These are phyloP conservation scores for Passer domesticus DNA, from an alignment of 2,113 vertebrate genomes.

Conservation along the genomic window DNA sequence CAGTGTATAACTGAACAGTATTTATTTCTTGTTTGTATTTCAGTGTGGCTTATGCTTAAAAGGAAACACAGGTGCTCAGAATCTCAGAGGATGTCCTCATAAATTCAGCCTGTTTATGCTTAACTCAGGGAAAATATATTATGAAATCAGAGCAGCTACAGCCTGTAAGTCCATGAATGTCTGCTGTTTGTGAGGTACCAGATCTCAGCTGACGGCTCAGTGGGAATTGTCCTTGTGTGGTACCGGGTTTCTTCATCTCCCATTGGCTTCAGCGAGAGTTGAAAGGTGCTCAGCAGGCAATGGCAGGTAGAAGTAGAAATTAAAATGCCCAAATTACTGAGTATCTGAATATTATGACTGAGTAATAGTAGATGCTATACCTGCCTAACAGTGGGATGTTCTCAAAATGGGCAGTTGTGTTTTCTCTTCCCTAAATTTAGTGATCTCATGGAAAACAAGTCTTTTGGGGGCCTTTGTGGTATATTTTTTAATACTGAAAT, in stretches of 20 bases:
- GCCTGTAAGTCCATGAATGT: background rate
- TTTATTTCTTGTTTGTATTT: background rate
- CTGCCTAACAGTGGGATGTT: background rate
- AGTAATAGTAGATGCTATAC: background rate
- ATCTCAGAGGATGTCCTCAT: background rate
- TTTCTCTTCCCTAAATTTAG: background rate
- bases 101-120: background rate
- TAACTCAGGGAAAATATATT: background rate
- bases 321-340: background rate
- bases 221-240: background rate
- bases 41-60: background rate
- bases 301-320: background rate
- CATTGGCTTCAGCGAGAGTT: background rate
- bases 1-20: background rate
- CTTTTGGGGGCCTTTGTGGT: rapidly evolving
- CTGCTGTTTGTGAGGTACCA: background rate
- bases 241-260: background rate
- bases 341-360: background rate
- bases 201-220: background rate
- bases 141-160: background rate
- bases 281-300: background rate
- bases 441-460: background rate
- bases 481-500: background rate
- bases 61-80: background rate
- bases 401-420: background rate